Evolutionary conservation across 92 coral and sea anemone genomes (phyloP).

Genomic region (Umimayanthus chanpuru): DNA sequence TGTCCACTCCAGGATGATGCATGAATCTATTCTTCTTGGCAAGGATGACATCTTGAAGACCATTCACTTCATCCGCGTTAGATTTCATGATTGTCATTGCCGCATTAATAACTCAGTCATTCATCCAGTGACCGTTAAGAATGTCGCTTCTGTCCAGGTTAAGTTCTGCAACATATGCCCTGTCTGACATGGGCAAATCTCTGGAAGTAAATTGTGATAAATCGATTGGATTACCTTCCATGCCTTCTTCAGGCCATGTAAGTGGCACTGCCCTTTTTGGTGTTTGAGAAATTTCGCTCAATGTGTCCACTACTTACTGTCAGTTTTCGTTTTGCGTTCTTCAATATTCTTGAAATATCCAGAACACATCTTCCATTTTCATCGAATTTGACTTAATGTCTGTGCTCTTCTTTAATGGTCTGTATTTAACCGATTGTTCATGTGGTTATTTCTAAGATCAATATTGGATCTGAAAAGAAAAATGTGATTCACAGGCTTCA

Average conservation of each 20-base stretch:
- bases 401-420: not conserved
- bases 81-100: conserved; percentile 47
- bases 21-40: conserved; percentile 51
- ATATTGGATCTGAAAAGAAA: conserved; percentile 64
- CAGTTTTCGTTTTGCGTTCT: not conserved
- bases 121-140: conserved; percentile 54
- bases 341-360: conserved; percentile 24
- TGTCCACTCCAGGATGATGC: conserved; percentile 3
- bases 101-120: conserved; percentile 53
- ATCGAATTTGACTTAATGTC: conserved; percentile 31
- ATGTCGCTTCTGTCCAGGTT: conserved; percentile 44
- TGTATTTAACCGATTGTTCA: conserved; percentile 8
- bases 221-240: not conserved
- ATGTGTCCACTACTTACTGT: not conserved
- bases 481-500: conserved; percentile 58
- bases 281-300: too few species aligned
- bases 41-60: conserved; percentile 57
- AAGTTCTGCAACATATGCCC: not conserved
- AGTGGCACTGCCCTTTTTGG: not conserved
- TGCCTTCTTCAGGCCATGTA: not conserved
- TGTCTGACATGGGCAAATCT: not conserved
- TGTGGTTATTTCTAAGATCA: conserved; percentile 41
- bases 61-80: conserved; percentile 42
- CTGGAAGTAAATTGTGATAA: not conserved
- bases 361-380: conserved; percentile 14